Evolutionary conservation across 2,797 vertebrate genomes (phyloP), one percentile per base, ranked within the genome.

Genomic region (Melanotaenia trifasciata): DNA sequence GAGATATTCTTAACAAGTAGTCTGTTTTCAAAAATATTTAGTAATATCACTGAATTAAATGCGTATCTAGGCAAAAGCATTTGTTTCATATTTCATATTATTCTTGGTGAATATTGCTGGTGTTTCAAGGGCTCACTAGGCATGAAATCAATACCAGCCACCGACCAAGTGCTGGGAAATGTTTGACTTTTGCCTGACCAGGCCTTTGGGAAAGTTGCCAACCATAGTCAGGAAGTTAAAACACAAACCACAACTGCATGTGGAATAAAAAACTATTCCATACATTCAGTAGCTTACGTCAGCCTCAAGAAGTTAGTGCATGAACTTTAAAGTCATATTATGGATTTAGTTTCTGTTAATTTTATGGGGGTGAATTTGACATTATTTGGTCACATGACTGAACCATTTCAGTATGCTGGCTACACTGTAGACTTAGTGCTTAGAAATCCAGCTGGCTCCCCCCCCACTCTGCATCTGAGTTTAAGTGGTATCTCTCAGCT

Each of bases 401-500:
- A 50, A 50, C 75, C 24, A 54, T 61, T 18, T 45, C 16, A 74
- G 26, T 64, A 6, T 65, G 58, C 60, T 35, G 63, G 59, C 26
- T 51, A 14, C 43, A 73, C 60, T 71, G 58, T 67, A 61, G 63
- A 77, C 62, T 45, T 64, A 11, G 43, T 69, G 36, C 59, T 35
- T 9, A 14, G 64, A 64, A 51, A 74, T 36, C 59, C 62, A 67
- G 65, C 33, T 69, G 50, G 12, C 47, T n/a, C 6, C 5, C 5
- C 18, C n/a, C 70, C 56, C 32, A 28, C 60, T 82, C 76, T 72
- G 58, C 72, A 79, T 70, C 73, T 70, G 61, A 86, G 61, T 81
- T 79, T 74, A 69, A 87, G 61, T 77, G 54, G 74, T 77, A 74
- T 82, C 69, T 79, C 74, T 71, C 36, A 63, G 73, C 78, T 84